Conservation (phyloP, 2,797 vertebrate genomes). For the Acipenser oxyrinchus region DNA sequence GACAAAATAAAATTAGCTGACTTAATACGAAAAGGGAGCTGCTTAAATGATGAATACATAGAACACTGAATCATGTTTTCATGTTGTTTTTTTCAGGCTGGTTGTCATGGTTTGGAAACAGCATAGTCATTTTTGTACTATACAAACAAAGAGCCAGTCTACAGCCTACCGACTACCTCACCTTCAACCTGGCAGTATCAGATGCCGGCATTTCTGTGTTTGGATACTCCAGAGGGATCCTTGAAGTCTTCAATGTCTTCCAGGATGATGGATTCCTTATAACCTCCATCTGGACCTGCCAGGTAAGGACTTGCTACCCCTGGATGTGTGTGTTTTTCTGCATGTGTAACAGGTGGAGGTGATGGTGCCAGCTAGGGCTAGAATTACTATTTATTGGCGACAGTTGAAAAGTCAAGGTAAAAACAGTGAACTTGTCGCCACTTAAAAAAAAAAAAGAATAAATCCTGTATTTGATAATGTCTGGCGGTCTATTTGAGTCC, state of each 20-base stretch:
- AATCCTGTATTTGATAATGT: no score
- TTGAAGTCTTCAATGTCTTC: conserved; percentile 79
- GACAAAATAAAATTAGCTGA: no score
- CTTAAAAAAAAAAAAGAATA: no score
- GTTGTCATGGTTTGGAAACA: conserved; percentile 84
- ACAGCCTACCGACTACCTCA: conserved; percentile 74
- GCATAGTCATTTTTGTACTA: conserved; percentile 74
- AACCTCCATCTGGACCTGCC: conserved; percentile 78
- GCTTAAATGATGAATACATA: background rate
- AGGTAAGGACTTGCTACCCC: conserved; percentile 48
- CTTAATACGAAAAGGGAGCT: no score
- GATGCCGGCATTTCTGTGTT: conserved; percentile 77
- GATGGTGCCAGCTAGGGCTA: conserved; percentile 31
- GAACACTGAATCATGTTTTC: background rate
- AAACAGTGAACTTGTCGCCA: no score
- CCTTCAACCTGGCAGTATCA: conserved; percentile 73
- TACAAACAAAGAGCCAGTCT: conserved; percentile 69
- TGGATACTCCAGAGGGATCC: conserved; percentile 75
- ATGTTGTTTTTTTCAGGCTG: conserved; percentile 53
- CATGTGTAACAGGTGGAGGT: conserved; percentile 12
- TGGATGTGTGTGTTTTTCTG: conserved; percentile 11
- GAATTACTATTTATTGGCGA: no score
- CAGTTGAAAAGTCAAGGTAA: no score
- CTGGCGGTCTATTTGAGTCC: no score
- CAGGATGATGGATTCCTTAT: conserved; percentile 75